Evolutionary conservation across 2,888 invertebrate species (phyloP).

Genomic region (Pilophorus perplexus): DNA sequence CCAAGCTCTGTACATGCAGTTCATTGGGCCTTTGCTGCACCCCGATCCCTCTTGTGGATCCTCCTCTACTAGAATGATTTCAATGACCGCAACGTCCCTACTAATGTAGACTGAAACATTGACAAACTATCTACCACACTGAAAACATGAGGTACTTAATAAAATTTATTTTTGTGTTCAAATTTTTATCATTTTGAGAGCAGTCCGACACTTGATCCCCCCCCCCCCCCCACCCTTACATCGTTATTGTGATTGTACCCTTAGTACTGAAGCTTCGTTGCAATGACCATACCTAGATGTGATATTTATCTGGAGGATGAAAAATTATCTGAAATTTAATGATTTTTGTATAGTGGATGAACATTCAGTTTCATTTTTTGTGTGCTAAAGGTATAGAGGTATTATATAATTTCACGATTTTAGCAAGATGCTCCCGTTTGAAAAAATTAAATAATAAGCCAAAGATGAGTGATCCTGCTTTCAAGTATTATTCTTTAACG

Average conservation of each 20-base stretch:
- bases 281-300: conserved; percentile 29
- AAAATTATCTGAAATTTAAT: background rate
- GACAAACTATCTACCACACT: too few species aligned
- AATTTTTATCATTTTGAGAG: too few species aligned
- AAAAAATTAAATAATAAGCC: conserved; percentile 16
- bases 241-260: conserved; percentile 11
- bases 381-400: background rate
- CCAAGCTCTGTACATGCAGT: too few species aligned
- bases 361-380: background rate
- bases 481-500: conserved; percentile 4
- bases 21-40: too few species aligned
- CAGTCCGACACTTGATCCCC: background rate
- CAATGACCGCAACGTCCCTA: too few species aligned
- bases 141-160: too few species aligned
- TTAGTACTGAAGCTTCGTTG: conserved; percentile 23
- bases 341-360: background rate
- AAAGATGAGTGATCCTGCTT: conserved; percentile 25
- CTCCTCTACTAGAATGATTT: too few species aligned
- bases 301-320: conserved; percentile 16
- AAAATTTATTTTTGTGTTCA: too few species aligned
- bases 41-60: too few species aligned
- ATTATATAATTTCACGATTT: background rate
- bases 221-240: background rate
- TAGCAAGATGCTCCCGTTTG: background rate
- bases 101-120: too few species aligned